Evolutionary conservation across 1,140 invertebrate species (phyloP).

Genomic region (Ceratosolen fusciceps): DNA sequence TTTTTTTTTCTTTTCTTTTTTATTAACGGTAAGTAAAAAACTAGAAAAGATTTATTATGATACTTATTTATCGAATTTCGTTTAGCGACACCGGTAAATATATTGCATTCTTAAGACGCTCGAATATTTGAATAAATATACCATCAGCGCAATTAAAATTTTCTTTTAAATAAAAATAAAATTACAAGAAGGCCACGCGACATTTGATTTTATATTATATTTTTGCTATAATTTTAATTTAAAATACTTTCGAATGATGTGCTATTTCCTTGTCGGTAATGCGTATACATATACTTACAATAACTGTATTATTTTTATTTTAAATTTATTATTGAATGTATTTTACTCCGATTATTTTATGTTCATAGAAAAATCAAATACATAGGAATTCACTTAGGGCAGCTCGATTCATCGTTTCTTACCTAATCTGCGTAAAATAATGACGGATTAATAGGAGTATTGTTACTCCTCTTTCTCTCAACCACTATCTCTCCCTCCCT

Average conservation of each 20-base stretch:
- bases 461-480: not conserved
- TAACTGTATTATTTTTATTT: slow-evolving; percentile 26
- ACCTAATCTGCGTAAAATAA: slow-evolving; percentile 22
- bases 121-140: slow-evolving; percentile 6
- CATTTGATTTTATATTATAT: slow-evolving; percentile 4
- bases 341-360: slow-evolving; percentile 19
- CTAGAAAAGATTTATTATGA: slow-evolving; percentile 51
- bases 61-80: slow-evolving; percentile 45
- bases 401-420: not conserved
- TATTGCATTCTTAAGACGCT: not conserved
- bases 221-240: slow-evolving; percentile 24
- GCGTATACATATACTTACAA: not conserved
- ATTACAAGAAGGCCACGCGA: slow-evolving; percentile 16
- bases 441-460: slow-evolving; percentile 37
- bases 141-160: not conserved
- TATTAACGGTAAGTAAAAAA: slow-evolving; percentile 50
- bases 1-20: slow-evolving; percentile 17
- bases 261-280: not conserved
- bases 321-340: not conserved
- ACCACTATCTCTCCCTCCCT: not conserved
- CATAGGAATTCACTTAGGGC: slow-evolving; percentile 27
- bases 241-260: slow-evolving; percentile 7
- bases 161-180: not conserved
- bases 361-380: slow-evolving; percentile 14
- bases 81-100: slow-evolving; percentile 23